phyloP scores from a whole-genome alignment of 2,113 vertebrate genomes.

The Microcebus griseorufus region DNA sequence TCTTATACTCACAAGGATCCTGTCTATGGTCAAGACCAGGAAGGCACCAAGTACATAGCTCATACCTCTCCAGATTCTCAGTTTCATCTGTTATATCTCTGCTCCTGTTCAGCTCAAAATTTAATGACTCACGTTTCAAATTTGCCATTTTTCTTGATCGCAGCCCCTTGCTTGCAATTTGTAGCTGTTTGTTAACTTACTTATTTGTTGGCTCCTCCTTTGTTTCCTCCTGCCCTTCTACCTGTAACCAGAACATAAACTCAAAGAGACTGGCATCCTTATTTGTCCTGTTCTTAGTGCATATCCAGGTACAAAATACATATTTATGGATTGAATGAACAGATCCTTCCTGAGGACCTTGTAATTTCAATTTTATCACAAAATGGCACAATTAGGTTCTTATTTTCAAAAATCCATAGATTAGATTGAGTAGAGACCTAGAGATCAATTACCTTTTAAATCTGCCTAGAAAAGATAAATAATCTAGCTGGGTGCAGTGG shows the following conservation, averaged over 20 bases:
- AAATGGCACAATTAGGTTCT: background rate
- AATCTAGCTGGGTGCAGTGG: background rate
- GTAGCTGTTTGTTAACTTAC: background rate
- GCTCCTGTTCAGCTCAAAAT: background rate
- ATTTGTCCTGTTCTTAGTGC: background rate
- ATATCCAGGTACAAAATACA: background rate
- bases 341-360: background rate
- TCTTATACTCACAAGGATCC: background rate
- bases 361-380: background rate
- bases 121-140: background rate
- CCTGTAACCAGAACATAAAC: background rate
- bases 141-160: background rate
- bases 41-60: background rate
- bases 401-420: slow-evolving; percentile 19
- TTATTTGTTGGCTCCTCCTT: background rate
- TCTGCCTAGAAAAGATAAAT: background rate
- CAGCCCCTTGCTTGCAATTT: background rate
- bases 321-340: background rate
- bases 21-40: background rate
- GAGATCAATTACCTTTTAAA: background rate
- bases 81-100: background rate
- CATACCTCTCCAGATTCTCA: background rate
- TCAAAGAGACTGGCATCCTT: background rate
- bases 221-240: too few species aligned
- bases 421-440: background rate